Evolutionary conservation across 1,140 invertebrate species (phyloP).

Genomic region (Diorhabda sublineata): DNA sequence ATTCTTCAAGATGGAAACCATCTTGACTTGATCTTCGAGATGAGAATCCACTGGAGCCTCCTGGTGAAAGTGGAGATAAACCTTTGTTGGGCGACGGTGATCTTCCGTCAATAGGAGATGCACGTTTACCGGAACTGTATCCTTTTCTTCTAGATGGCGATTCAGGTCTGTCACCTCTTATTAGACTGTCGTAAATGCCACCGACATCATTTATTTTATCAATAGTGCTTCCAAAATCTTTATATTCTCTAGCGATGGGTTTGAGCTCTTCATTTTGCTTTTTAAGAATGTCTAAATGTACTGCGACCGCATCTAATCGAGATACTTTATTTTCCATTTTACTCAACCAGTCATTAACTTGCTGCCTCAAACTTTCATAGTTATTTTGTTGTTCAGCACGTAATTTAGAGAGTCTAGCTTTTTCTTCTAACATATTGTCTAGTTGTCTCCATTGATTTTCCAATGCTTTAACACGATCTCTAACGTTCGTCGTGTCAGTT

Average conservation of each 20-base stretch:
- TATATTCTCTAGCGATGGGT: constrained; percentile 84
- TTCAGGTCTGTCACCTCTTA: constrained; percentile 69
- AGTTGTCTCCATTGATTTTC: constrained; percentile 87
- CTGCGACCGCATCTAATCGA: constrained; percentile 74
- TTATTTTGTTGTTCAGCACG: constrained; percentile 77
- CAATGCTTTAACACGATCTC: constrained; percentile 82
- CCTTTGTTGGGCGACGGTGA: constrained; percentile 78
- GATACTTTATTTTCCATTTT: constrained; percentile 70
- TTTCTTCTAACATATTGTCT: constrained; percentile 73
- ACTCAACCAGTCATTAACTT: constrained; percentile 82
- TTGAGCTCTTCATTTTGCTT: constrained; percentile 82
- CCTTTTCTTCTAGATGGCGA: constrained; percentile 64
- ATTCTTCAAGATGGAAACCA: constrained; percentile 83
- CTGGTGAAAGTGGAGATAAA: constrained; percentile 74
- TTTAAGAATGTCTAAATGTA: constrained; percentile 80
- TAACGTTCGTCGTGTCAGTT: constrained; percentile 78
- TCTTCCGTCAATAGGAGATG: constrained; percentile 65
- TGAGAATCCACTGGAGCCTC: constrained; percentile 86
- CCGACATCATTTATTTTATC: constrained; percentile 92
- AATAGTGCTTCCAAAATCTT: constrained; percentile 78
- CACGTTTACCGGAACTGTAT: constrained; percentile 73
- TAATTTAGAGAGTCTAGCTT: constrained; percentile 74
- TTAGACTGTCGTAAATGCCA: constrained; percentile 75
- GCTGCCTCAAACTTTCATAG: constrained; percentile 78
- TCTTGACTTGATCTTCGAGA: constrained; percentile 87